Evolutionary conservation across 2,113 vertebrate species (phyloP), one percentile per base, ranked within the genome.

Genomic region (Dasyprocta punctata): DNA sequence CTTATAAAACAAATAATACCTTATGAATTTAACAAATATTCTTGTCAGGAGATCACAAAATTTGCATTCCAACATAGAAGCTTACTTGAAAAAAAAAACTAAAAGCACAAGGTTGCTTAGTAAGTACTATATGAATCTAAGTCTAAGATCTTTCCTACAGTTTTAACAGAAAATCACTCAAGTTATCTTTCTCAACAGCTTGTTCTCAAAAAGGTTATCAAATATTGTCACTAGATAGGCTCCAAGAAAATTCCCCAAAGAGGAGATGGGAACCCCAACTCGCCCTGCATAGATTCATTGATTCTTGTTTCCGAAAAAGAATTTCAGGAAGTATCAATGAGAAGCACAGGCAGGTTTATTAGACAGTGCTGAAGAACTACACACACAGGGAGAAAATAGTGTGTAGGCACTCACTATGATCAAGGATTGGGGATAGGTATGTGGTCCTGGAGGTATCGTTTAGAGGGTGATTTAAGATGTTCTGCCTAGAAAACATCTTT

Each of bases 11-110:
- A 56, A 19, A 85, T 30, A 78, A 16, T 71, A 71, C 71, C 36
- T 90, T 90, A 92, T 56, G 49, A 95, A 84, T 26, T 65, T 47
- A 93, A 89, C 61, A 10, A 87, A 89, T 61, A 94, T 83, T 78
- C 71, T 90, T 60, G 1, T 73, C n/a, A 92, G 33, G 44, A 86
- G 38, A 60, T 60, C 94, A 89, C 13, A 67, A 49, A 89, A 84
- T 97, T 71, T 96, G 41, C 30, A 84, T 96, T 78, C 38, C 33
- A 93, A 90, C 77, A 96, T 56, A 92, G 44, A 86, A n/a, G 47
- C n/a, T 82, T 71, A 92, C 47, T 89, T 88, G 80, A 54, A 54
- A 17, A 56, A 56, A 24, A 61, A 82, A 87, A 92, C 26, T 78
- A 85, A 78, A 47, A 86, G 28, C 80, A 75, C 12, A 61, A 82